A percentile compares a stretch with the other conserved stretches of the same genome.
Conservation (phyloP, 2,888 invertebrate species). For the Synanthedon tipuliformis region DNA sequence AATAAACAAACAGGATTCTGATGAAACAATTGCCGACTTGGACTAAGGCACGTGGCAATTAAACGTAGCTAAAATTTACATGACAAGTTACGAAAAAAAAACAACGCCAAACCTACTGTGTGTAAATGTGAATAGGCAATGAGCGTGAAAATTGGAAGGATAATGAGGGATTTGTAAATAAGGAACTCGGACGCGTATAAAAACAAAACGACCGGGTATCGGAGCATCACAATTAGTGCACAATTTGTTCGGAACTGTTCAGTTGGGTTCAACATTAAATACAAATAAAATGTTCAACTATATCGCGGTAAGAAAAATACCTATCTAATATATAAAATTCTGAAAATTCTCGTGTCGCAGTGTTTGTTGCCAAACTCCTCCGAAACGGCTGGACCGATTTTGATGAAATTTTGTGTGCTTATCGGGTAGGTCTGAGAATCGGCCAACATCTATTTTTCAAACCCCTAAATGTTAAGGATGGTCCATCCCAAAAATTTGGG, state of each 20-base stretch:
- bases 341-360: no score
- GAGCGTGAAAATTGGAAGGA: constrained; percentile 51
- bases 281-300: constrained; percentile 39
- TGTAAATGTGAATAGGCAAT: constrained; percentile 43
- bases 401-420: no score
- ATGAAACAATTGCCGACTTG: constrained; percentile 25
- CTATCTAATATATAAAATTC: no score
- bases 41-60: constrained; percentile 26
- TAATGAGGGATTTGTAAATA: constrained; percentile 39
- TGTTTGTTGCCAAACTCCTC: no score
- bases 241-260: constrained; percentile 20
- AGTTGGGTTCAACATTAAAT: constrained; percentile 3
- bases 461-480: no score
- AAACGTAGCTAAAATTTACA: constrained; percentile 23
- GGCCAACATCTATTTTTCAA: no score
- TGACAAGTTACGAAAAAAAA: constrained; percentile 43
- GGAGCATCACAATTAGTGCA: constrained; percentile 15
- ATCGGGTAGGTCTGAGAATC: no score
- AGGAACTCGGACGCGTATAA: constrained; percentile 32
- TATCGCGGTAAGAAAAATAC: constrained; percentile 35
- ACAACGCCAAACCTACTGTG: constrained; percentile 2
- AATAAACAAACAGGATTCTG: constrained; percentile 24
- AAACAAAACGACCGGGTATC: constrained; percentile 18
- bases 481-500: no score
- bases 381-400: no score